Evolutionary conservation across 2,888 invertebrate species (phyloP).

Genomic region (Tenthredo livida): DNA sequence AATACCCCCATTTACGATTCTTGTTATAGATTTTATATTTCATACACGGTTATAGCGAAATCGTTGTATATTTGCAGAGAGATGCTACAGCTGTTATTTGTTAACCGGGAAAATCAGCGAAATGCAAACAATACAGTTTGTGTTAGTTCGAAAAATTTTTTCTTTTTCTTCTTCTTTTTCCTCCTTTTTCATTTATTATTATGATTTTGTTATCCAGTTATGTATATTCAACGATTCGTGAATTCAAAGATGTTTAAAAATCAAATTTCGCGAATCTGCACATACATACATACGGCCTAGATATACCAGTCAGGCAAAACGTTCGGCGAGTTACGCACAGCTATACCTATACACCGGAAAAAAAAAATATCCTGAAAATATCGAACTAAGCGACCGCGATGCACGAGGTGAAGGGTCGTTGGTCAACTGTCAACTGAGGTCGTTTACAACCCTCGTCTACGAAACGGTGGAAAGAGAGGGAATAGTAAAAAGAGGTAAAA

Average conservation of each 20-base stretch:
- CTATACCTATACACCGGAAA: not conserved
- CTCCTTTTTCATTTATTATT: not conserved
- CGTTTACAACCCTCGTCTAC: slow-evolving; percentile 19
- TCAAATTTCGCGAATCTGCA: not conserved
- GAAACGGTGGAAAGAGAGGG: not conserved
- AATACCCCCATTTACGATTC: not conserved
- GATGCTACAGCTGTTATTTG: not conserved
- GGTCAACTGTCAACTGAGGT: slow-evolving; percentile 18
- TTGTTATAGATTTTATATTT: not conserved
- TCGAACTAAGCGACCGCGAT: slow-evolving; percentile 1
- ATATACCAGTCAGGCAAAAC: not conserved
- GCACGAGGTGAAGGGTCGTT: slow-evolving; percentile 12
- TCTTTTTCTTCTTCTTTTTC: not conserved
- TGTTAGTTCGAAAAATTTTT: not conserved
- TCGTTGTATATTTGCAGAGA: too few relatives aligned
- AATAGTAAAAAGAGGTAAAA: not conserved
- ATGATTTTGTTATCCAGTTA: not conserved
- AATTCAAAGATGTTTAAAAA: not conserved
- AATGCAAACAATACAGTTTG: not conserved
- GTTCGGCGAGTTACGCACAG: not conserved
- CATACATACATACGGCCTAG: not conserved
- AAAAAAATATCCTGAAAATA: not conserved
- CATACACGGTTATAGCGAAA: too few relatives aligned
- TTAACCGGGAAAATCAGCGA: not conserved
- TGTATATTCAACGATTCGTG: not conserved